Percentiles rank a stretch among this genome's conserved stretches.
These are phyloP conservation scores for Columba janthina DNA, from an alignment of 2,113 vertebrate genomes.

Conservation along the genomic window DNA sequence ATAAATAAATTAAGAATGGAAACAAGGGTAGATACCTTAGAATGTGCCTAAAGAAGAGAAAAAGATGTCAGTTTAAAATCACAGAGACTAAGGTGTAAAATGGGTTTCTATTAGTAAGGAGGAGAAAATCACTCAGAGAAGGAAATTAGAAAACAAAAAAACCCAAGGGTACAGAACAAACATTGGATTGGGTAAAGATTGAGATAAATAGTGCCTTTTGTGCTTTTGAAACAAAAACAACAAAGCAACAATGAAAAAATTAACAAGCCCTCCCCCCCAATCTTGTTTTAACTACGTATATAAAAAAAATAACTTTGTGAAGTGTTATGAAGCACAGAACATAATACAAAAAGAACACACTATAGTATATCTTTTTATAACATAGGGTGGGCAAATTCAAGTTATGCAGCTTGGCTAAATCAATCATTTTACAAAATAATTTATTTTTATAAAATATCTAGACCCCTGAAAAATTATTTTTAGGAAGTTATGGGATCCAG, in stretches of 20 bases:
- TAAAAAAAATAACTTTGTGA: not conserved
- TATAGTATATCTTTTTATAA: not conserved
- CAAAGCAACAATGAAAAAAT: not conserved
- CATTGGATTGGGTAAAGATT: not conserved
- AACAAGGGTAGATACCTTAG: not conserved
- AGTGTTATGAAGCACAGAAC: not conserved
- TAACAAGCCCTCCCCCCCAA: fast-evolving
- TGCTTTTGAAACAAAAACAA: not conserved
- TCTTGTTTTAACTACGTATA: not conserved
- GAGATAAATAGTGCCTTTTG: fast-evolving
- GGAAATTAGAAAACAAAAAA: not conserved
- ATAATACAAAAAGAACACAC: not conserved
- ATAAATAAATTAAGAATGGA: not conserved
- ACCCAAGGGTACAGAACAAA: fast-evolving
- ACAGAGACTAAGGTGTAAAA: not conserved
- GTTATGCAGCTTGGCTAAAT: not conserved
- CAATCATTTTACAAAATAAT: not conserved
- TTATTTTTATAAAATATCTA: not conserved
- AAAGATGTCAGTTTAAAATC: not conserved
- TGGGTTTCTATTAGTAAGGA: not conserved
- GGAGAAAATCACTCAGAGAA: not conserved
- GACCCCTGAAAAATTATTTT: not conserved
- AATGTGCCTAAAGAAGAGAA: not conserved
- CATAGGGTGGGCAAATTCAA: not conserved
- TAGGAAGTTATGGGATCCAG: not conserved